Evolutionary conservation across 2,888 invertebrate genomes (phyloP).

Genomic region (Stenotaenia linearis): DNA sequence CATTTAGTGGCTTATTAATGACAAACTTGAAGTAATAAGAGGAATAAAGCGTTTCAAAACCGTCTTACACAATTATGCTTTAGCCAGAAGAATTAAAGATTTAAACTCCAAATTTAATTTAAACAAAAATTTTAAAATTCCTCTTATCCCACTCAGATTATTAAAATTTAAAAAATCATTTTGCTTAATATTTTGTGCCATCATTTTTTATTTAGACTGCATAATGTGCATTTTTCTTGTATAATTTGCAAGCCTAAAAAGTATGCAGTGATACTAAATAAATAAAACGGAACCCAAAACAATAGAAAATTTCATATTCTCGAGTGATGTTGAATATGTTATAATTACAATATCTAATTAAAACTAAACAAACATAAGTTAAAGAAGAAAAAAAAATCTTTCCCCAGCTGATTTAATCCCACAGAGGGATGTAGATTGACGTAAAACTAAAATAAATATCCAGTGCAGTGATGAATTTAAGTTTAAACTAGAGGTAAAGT

Average conservation of each 20-base stretch:
- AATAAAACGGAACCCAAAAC: neutral
- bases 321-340: neutral
- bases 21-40: neutral
- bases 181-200: slow-evolving; percentile 1
- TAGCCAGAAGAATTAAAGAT: neutral
- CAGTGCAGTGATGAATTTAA: slow-evolving; percentile 1
- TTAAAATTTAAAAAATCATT: slow-evolving; percentile 15
- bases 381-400: neutral
- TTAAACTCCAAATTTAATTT: neutral
- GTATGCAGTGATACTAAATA: slow-evolving; percentile 4
- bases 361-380: neutral
- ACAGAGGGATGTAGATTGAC: neutral
- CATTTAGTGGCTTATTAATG: neutral
- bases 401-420: neutral
- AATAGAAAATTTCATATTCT: neutral
- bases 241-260: neutral
- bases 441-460: neutral
- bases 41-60: neutral
- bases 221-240: neutral
- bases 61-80: neutral
- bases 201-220: neutral
- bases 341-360: neutral
- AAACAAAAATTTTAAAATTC: neutral
- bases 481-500: neutral
- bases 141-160: neutral